Percentiles rank a stretch among this genome's conserved stretches.
phyloP scores from a whole-genome alignment of 2,888 invertebrate genomes.

The Eustalomyia histrio region DNA sequence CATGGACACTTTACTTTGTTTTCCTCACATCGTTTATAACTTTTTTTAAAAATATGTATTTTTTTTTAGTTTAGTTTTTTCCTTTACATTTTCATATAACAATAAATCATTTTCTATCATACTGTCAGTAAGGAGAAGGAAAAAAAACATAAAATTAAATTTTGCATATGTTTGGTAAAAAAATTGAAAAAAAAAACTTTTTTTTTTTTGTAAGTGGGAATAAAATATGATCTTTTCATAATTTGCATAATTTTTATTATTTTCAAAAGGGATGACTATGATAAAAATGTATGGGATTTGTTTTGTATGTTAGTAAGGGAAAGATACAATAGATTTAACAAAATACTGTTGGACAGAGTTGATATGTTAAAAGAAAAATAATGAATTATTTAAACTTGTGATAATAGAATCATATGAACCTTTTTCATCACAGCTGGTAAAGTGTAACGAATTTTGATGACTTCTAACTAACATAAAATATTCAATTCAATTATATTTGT shows the following conservation, averaged over 20 bases:
- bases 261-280: neutral
- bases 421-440: too few relatives aligned
- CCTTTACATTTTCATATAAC: conserved; percentile 49
- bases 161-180: conserved; percentile 28
- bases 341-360: too few relatives aligned
- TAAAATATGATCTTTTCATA: conserved; percentile 22
- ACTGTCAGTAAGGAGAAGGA: conserved; percentile 66
- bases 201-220: neutral
- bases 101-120: conserved; percentile 69
- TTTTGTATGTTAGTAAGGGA: too few relatives aligned
- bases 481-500: too few relatives aligned
- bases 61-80: neutral
- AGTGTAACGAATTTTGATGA: too few relatives aligned
- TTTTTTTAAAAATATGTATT: neutral
- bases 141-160: conserved; percentile 69
- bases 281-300: too few relatives aligned
- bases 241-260: conserved; percentile 29
- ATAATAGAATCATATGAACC: too few relatives aligned
- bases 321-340: too few relatives aligned
- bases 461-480: too few relatives aligned
- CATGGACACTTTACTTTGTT: neutral
- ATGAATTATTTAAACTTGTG: too few relatives aligned
- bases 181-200: neutral
- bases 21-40: neutral
- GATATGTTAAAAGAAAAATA: too few relatives aligned